A percentile compares a stretch with the other conserved stretches of the same genome.
Conservation (phyloP, 2,113 vertebrate genomes). For the Nannospalax galili region DNA sequence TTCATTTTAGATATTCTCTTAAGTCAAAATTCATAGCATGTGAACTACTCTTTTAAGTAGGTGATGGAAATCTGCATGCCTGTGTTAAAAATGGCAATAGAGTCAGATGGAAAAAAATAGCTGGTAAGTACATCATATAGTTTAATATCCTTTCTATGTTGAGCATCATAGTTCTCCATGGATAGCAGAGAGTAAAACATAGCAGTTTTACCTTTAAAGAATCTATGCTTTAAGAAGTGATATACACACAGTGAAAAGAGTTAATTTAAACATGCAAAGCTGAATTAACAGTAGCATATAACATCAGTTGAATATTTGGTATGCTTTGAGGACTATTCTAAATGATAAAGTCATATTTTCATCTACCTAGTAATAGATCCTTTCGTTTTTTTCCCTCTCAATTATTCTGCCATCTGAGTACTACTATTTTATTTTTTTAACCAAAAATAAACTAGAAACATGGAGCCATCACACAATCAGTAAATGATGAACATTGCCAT, state of each 20-base stretch:
- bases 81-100: not conserved
- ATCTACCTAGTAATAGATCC: not conserved
- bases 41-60: not conserved
- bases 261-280: constrained; percentile 24
- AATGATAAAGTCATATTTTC: not conserved
- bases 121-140: not conserved
- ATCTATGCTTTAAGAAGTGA: constrained; percentile 28
- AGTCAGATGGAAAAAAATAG: not conserved
- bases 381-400: not conserved
- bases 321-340: not conserved
- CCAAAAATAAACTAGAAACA: constrained; percentile 19
- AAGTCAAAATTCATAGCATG: not conserved
- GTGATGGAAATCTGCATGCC: not conserved
- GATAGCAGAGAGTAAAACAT: not conserved
- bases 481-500: not conserved
- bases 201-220: not conserved
- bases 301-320: not conserved
- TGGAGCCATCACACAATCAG: not conserved
- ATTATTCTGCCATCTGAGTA: not conserved
- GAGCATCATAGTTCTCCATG: not conserved
- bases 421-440: constrained; percentile 10
- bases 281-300: constrained; percentile 1
- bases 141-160: not conserved
- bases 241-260: not conserved
- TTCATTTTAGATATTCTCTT: not conserved